These are phyloP conservation scores for Lysandra bellargus DNA, from an alignment of 2,888 invertebrate genomes.

Conservation along the genomic window DNA sequence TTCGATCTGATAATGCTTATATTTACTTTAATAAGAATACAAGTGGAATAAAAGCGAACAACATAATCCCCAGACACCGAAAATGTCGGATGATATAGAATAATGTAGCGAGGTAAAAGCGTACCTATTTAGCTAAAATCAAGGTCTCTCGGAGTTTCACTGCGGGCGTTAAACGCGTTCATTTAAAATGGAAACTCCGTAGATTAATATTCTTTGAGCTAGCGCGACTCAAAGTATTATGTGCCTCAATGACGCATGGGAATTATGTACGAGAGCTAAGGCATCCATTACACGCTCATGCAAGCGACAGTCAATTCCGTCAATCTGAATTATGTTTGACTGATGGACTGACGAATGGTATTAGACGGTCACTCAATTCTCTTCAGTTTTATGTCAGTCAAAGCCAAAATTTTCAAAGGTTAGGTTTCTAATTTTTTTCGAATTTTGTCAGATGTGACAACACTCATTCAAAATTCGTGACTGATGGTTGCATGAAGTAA, in stretches of 20 bases:
- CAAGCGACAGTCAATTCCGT: no score
- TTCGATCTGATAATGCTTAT: not conserved
- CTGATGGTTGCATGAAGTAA: no score
- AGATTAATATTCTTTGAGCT: constrained; percentile 2
- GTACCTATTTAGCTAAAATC: constrained; percentile 19
- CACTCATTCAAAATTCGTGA: no score
- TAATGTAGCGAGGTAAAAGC: constrained; percentile 6
- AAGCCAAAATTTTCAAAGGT: no score
- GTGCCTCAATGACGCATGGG: not conserved
- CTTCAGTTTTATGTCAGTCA: no score
- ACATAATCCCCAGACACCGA: constrained; percentile 12
- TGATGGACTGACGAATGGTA: no score
- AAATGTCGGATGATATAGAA: not conserved
- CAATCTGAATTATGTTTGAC: no score
- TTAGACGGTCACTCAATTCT: no score
- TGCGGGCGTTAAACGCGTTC: not conserved
- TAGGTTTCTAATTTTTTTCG: no score
- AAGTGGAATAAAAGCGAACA: not conserved
- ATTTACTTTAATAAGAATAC: not conserved
- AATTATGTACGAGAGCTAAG: not conserved
- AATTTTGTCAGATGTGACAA: no score
- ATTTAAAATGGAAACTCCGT: not conserved
- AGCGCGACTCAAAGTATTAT: constrained; percentile 3
- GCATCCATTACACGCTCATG: no score
- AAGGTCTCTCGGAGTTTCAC: constrained; percentile 5